Conservation (phyloP, 2,797 vertebrate genomes). For the Rhinella marina region DNA sequence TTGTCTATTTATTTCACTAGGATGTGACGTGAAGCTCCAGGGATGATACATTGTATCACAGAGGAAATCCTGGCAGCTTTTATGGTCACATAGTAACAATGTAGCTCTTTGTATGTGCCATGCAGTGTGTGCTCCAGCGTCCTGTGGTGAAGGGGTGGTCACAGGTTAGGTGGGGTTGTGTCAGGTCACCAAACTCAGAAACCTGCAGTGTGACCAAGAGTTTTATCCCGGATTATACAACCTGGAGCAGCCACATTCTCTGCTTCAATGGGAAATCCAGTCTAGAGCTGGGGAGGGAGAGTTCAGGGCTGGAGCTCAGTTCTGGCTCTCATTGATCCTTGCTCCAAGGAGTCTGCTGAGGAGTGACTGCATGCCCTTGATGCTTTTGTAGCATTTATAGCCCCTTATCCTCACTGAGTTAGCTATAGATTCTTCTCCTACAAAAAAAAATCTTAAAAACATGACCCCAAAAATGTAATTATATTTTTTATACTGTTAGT, state of each 20-base stretch:
- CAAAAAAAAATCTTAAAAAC: neutral
- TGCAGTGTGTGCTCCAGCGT: neutral
- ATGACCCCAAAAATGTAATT: no score
- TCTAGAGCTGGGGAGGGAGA: neutral
- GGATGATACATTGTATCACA: neutral
- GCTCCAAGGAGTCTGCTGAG: neutral
- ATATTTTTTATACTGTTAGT: neutral
- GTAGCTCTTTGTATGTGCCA: neutral
- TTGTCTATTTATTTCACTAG: no score
- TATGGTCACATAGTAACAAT: neutral
- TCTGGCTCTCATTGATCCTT: neutral
- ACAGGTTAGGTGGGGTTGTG: slow-evolving; percentile 47
- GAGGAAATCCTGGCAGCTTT: neutral
- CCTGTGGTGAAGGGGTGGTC: neutral
- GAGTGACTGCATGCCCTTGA: neutral
- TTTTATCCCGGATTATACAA: slow-evolving; percentile 54
- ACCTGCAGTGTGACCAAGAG: slow-evolving; percentile 51
- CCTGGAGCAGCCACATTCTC: slow-evolving; percentile 29
- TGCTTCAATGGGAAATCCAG: neutral
- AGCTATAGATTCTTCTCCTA: no score
- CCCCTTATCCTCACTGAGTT: neutral
- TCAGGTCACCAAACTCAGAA: slow-evolving; percentile 53
- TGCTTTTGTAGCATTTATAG: neutral
- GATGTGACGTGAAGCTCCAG: neutral
- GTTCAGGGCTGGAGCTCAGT: neutral